Conservation (phyloP, 2,113 vertebrate genomes). For the Hippocampus abdominalis region DNA sequence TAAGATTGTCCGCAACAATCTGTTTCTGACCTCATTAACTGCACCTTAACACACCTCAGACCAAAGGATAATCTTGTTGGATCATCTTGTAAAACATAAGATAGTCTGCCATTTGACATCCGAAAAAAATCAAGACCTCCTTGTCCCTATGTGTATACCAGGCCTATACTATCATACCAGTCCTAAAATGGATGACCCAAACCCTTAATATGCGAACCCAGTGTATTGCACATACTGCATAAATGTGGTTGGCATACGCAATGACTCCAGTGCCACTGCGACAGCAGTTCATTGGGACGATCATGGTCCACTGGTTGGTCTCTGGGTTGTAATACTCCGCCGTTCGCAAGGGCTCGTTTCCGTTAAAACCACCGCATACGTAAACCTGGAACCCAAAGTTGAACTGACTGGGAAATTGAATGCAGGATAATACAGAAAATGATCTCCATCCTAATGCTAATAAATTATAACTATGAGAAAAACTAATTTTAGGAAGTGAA, state of each 20-base stretch:
- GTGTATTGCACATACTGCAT: slow-evolving; percentile 30
- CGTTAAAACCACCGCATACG: slow-evolving; percentile 87
- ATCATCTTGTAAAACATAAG: too few species aligned
- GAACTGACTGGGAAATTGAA: background rate
- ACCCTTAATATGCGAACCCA: background rate
- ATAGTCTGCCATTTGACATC: too few species aligned
- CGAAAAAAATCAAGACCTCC: too few species aligned
- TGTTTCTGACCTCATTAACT: too few species aligned
- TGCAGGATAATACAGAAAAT: background rate
- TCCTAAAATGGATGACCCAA: background rate
- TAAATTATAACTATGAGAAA: background rate
- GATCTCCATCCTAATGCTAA: background rate
- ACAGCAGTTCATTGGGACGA: slow-evolving; percentile 17
- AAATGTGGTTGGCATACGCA: slow-evolving; percentile 14
- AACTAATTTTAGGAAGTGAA: background rate
- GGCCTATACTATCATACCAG: background rate
- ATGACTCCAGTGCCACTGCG: slow-evolving; percentile 27
- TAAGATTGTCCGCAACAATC: too few species aligned
- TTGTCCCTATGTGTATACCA: background rate
- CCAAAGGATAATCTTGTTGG: too few species aligned
- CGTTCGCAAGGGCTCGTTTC: slow-evolving; percentile 72
- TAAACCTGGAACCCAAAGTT: slow-evolving; percentile 74
- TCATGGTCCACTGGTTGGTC: slow-evolving; percentile 37
- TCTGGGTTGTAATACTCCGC: slow-evolving; percentile 37
- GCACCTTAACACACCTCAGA: too few species aligned